Conservation (phyloP, 2,888 invertebrate genomes). For the Abrostola triplasia region DNA sequence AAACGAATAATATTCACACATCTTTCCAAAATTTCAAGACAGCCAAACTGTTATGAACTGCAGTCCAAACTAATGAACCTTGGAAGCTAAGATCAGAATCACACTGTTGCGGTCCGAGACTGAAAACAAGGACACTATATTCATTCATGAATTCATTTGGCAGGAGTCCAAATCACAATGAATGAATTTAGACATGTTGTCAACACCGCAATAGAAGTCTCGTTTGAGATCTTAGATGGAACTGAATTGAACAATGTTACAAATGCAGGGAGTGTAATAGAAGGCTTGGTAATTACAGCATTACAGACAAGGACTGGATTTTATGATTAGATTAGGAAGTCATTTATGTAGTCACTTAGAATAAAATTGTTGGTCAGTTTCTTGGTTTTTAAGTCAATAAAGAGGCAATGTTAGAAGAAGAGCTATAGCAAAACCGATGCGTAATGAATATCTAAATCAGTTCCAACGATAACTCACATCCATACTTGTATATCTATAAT, state of each 20-base stretch:
- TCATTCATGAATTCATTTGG: conserved; percentile 58
- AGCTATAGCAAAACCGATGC: background rate
- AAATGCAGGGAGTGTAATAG: background rate
- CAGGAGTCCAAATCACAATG: conserved; percentile 46
- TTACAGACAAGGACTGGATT: no score
- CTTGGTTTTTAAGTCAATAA: no score
- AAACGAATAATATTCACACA: no score
- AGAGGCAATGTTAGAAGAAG: background rate
- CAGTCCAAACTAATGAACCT: conserved; percentile 40
- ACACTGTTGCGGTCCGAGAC: conserved; percentile 37
- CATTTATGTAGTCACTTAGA: no score
- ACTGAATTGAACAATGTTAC: conserved; percentile 11
- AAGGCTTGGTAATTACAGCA: background rate
- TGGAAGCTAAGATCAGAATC: conserved; percentile 32
- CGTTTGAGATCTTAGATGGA: conserved; percentile 12
- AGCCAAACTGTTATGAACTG: conserved; percentile 19
- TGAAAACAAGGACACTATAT: conserved; percentile 43
- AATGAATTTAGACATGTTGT: conserved; percentile 56
- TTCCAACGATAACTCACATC: conserved; percentile 1
- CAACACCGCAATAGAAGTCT: conserved; percentile 35
- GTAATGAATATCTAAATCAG: background rate
- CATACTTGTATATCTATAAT: background rate
- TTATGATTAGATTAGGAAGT: no score
- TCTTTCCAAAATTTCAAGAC: background rate
- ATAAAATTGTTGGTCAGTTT: no score